phyloP scores from a whole-genome alignment of 2,113 vertebrate species.

The Anthoscopus minutus region DNA sequence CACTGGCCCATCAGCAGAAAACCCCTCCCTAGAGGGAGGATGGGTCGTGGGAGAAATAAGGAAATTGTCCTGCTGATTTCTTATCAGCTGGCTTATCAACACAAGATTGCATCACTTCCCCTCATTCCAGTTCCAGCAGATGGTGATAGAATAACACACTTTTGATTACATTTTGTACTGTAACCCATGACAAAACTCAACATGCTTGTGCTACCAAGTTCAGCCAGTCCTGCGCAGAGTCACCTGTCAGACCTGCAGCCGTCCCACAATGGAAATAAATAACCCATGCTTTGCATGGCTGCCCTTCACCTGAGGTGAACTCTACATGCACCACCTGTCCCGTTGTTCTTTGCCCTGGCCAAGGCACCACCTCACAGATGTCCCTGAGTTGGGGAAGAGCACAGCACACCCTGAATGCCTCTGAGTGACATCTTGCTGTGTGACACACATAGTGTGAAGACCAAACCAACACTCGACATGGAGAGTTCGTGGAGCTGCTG shows the following conservation, averaged over 20 bases:
- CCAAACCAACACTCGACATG: background rate
- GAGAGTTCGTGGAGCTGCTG: background rate
- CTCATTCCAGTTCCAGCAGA: too few species aligned
- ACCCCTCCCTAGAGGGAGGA: too few species aligned
- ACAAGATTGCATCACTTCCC: too few species aligned
- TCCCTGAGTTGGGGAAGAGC: background rate
- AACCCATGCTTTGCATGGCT: background rate
- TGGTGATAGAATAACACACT: too few species aligned
- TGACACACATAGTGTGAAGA: background rate
- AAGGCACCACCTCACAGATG: background rate
- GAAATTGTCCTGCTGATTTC: too few species aligned
- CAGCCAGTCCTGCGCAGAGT: background rate
- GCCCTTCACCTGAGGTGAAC: background rate
- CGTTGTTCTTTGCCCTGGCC: background rate
- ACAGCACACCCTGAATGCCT: background rate
- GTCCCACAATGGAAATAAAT: background rate
- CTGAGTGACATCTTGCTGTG: fast-evolving
- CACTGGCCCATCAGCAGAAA: too few species aligned
- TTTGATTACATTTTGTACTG: too few species aligned
- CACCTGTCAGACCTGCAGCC: background rate
- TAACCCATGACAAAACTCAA: too few species aligned
- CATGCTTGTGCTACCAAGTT: fast-evolving
- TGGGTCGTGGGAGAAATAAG: too few species aligned
- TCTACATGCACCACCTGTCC: fast-evolving
- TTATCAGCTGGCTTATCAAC: too few species aligned